Evolutionary conservation across 2,797 vertebrate species (phyloP), one percentile per base, ranked within the genome.

Genomic region (Austrolebias charrua): DNA sequence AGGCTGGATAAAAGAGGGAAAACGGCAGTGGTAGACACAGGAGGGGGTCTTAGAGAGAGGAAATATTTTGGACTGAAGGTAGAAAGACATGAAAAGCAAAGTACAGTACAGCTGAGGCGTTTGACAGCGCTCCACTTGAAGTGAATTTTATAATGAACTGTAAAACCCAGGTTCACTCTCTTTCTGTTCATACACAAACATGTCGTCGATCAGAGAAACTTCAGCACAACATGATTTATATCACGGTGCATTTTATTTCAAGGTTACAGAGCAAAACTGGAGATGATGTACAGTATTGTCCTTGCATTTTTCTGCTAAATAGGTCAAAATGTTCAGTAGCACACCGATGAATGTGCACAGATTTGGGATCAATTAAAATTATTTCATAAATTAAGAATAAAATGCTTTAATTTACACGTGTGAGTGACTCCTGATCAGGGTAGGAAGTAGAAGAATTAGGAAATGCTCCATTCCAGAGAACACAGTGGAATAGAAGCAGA

Each of bases 381-480:
- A 71, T 76, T 82, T 71, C 76, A 67, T 60, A 68, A 82, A 12
- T 48, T 77, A 78, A 54, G 67, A 60, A 10, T 38, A 10, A 10
- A 38, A 54, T 9, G 13, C n/a, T 6, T 89, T 90, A 83, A 91
- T 93, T 92, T 91, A 82, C 90, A 92, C 89, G 76, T 90, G 82
- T 79, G 86, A 85, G 85, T 83, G 83, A 86, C 86, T 90, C 83
- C 81, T 85, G 73, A 79, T 66, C 72, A 60, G 76, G 78, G 76
- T 75, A 80, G 87, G 85, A 84, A 87, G 81, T 86, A 83, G 80
- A 84, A 86, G 80, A 89, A 86, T 83, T 73, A 90, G 91, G 91
- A 92, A 92, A 91, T 86, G 83, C 85, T 90, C 82, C 84, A 88
- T 93, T 90, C 91, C 89, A 86, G 82, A 85, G 78, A 90, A 86